A percentile compares a stretch with the other conserved stretches of the same genome.
phyloP scores from a whole-genome alignment of 1,140 invertebrate species.

The Heterodera carotae region DNA sequence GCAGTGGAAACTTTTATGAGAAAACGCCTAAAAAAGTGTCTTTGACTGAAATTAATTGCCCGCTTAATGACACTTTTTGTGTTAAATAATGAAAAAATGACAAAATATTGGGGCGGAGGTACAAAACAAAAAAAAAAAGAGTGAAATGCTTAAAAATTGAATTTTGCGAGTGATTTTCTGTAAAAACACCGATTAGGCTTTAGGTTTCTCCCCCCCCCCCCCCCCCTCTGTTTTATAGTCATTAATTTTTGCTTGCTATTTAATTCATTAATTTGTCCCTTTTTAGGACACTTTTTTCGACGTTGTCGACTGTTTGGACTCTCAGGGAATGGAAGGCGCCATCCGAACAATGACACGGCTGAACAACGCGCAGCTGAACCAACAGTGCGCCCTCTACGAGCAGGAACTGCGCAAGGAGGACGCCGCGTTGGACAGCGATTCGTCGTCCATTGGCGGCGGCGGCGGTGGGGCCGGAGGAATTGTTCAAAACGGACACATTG shows the following conservation, averaged over 20 bases:
- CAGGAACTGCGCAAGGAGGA: conserved; percentile 62
- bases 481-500: conserved; percentile 35
- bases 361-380: conserved; percentile 56
- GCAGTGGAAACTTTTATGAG: neutral
- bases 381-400: conserved; percentile 62
- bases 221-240: too few relatives aligned
- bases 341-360: conserved; percentile 55
- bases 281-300: conserved; percentile 95
- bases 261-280: neutral
- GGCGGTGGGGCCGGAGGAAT: conserved; percentile 15
- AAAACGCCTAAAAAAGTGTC: too few relatives aligned
- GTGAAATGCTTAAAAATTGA: too few relatives aligned
- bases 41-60: neutral
- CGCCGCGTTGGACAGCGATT: conserved; percentile 59
- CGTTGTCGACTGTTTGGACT: conserved; percentile 90
- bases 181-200: too few relatives aligned
- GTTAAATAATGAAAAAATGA: too few relatives aligned
- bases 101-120: too few relatives aligned
- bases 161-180: too few relatives aligned
- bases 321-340: conserved; percentile 84
- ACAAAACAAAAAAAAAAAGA: too few relatives aligned
- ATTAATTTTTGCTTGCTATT: neutral
- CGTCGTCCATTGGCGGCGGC: conserved; percentile 26
- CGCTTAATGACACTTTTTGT: too few relatives aligned
- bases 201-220: too few relatives aligned